Evolutionary conservation across 1,140 invertebrate genomes (phyloP).

Genomic region (Orius insidiosus): DNA sequence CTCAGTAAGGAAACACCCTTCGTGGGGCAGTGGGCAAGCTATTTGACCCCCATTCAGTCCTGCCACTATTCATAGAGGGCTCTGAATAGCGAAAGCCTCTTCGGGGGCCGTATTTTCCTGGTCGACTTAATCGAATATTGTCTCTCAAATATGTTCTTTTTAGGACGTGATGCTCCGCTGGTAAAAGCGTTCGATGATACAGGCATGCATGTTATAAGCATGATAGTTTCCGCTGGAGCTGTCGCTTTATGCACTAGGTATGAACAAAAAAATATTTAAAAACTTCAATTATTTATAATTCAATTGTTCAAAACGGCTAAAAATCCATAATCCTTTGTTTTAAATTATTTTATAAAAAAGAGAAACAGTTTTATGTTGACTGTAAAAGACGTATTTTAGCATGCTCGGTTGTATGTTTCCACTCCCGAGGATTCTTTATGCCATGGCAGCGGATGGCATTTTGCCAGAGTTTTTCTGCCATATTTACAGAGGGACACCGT

Average conservation of each 20-base stretch:
- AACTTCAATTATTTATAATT: too few relatives aligned
- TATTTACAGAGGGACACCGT: constrained; percentile 31
- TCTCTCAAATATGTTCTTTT: constrained; percentile 18
- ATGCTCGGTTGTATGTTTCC: constrained; percentile 69
- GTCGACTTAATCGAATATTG: constrained; percentile 19
- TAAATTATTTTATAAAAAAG: too few relatives aligned
- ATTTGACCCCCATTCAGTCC: too few relatives aligned
- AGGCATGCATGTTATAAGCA: constrained; percentile 56
- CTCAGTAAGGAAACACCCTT: too few relatives aligned
- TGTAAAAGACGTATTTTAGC: too few relatives aligned
- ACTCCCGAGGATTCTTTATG: constrained; percentile 65
- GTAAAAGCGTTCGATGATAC: constrained; percentile 58
- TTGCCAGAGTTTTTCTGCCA: constrained; percentile 59
- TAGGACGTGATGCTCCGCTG: constrained; percentile 64
- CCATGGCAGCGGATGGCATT: constrained; percentile 75
- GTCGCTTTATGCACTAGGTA: constrained; percentile 29
- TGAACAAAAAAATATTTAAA: too few relatives aligned
- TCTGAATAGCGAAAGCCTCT: too few relatives aligned
- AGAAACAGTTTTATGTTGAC: too few relatives aligned
- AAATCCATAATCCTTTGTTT: background rate
- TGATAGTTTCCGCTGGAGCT: constrained; percentile 73
- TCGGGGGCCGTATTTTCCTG: too few relatives aligned
- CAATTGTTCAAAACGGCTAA: background rate
- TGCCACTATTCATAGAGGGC: too few relatives aligned
- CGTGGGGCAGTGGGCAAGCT: too few relatives aligned